Conservation (phyloP, 2,797 vertebrate genomes). For the Semaprochilodus insignis region DNA sequence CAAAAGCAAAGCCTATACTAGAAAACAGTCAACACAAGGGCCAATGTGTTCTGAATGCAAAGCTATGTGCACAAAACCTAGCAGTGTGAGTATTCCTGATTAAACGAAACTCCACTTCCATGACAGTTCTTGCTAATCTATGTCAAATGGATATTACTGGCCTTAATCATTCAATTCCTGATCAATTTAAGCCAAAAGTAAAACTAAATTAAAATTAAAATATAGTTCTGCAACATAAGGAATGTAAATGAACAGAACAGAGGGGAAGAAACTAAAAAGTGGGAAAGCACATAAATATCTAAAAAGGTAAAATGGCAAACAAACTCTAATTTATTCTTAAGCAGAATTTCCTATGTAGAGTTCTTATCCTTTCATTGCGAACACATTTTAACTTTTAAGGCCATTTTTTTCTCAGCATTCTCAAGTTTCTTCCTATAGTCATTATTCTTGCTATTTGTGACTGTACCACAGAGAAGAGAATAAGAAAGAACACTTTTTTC, state of each 20-base stretch:
- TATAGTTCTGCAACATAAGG: neutral
- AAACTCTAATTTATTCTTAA: neutral
- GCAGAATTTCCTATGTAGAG: neutral
- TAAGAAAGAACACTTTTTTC: too few relatives aligned
- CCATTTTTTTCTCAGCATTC: too few relatives aligned
- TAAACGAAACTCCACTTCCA: neutral
- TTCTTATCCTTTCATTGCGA: too few relatives aligned
- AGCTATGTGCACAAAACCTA: neutral
- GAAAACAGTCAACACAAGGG: too few relatives aligned
- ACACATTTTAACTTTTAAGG: too few relatives aligned
- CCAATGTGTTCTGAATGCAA: neutral
- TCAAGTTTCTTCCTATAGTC: too few relatives aligned
- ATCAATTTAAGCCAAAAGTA: neutral
- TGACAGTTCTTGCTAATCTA: neutral
- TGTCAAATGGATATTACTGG: neutral
- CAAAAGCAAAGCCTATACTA: too few relatives aligned
- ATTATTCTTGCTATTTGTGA: neutral
- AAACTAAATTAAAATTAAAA: too few relatives aligned
- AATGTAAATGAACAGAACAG: neutral
- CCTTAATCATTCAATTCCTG: neutral
- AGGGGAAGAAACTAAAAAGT: neutral
- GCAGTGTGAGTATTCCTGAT: neutral
- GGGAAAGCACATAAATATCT: too few relatives aligned
- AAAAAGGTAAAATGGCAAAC: too few relatives aligned
- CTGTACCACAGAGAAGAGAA: neutral